phyloP scores from a whole-genome alignment of 2,888 invertebrate genomes.

The Dryomyza anilis region DNA sequence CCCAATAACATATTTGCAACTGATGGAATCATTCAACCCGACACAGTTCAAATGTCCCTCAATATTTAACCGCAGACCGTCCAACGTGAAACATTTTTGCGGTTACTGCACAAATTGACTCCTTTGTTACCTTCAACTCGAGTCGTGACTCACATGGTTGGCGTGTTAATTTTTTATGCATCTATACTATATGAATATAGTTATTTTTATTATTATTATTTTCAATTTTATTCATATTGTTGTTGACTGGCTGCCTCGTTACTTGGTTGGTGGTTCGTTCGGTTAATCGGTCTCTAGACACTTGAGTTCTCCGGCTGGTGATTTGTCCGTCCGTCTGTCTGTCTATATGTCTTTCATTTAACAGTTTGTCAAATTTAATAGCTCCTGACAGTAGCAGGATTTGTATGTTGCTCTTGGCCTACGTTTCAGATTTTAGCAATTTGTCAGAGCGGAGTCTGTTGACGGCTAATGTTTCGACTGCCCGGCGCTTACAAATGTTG shows the following conservation, averaged over 20 bases:
- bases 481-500: not conserved
- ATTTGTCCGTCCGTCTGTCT: not conserved
- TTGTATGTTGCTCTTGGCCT: constrained; percentile 30
- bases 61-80: too few relatives aligned
- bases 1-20: too few relatives aligned
- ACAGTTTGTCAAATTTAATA: constrained; percentile 38
- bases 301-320: not conserved
- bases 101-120: not conserved
- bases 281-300: constrained; percentile 1
- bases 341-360: constrained; percentile 7
- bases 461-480: constrained; percentile 8
- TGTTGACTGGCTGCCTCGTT: not conserved
- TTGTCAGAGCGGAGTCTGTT: constrained; percentile 14
- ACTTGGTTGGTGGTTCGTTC: not conserved
- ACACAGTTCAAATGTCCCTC: too few relatives aligned
- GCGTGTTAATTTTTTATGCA: not conserved
- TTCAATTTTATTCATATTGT: not conserved
- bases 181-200: too few relatives aligned
- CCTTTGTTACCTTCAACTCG: not conserved
- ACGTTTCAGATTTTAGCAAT: constrained; percentile 27
- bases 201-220: not conserved
- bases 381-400: constrained; percentile 41
- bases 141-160: not conserved
- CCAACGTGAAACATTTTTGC: too few relatives aligned
- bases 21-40: too few relatives aligned